A percentile compares a stretch with the other conserved stretches of the same genome.
These are phyloP conservation scores for Atherinosoma microstoma DNA, from an alignment of 2,797 vertebrate genomes.

Conservation along the genomic window DNA sequence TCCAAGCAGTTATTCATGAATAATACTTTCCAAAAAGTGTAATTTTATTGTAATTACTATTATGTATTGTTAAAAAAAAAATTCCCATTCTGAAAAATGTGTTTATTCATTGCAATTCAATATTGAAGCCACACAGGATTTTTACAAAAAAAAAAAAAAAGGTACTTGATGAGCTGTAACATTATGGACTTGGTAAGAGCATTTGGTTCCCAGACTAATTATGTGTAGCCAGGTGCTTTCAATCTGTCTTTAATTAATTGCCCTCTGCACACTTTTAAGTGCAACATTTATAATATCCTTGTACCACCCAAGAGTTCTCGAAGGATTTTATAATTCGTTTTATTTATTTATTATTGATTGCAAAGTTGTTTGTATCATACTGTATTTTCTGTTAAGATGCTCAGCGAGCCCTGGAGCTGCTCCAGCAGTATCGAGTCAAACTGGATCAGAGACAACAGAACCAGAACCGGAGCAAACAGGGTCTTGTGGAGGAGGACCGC, in stretches of 20 bases:
- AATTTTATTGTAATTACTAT: neutral
- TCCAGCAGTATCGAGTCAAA: slow-evolving; percentile 91
- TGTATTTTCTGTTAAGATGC: slow-evolving; percentile 84
- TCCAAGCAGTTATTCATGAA: neutral
- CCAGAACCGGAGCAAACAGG: slow-evolving; percentile 49
- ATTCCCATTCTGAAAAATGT: too few species aligned
- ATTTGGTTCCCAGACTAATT: neutral
- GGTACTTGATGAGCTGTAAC: neutral
- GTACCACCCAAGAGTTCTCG: neutral
- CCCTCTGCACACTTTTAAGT: too few species aligned
- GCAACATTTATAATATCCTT: slow-evolving; percentile 1
- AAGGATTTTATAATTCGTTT: neutral
- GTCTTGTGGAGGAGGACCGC: slow-evolving; percentile 84
- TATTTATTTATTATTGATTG: neutral
- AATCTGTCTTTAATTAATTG: neutral
- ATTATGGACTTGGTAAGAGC: neutral
- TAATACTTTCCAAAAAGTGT: neutral
- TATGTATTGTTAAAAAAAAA: neutral
- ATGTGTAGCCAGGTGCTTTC: neutral
- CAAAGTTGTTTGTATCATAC: neutral
- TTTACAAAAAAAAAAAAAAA: neutral
- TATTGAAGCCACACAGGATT: neutral
- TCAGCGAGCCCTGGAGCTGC: slow-evolving; percentile 90
- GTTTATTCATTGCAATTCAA: too few species aligned
- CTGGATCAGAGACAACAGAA: slow-evolving; percentile 80